Percentiles rank a stretch among this genome's conserved stretches.
Evolutionary conservation across 2,888 invertebrate species (phyloP).

Genomic region (Drosophila dives): DNA sequence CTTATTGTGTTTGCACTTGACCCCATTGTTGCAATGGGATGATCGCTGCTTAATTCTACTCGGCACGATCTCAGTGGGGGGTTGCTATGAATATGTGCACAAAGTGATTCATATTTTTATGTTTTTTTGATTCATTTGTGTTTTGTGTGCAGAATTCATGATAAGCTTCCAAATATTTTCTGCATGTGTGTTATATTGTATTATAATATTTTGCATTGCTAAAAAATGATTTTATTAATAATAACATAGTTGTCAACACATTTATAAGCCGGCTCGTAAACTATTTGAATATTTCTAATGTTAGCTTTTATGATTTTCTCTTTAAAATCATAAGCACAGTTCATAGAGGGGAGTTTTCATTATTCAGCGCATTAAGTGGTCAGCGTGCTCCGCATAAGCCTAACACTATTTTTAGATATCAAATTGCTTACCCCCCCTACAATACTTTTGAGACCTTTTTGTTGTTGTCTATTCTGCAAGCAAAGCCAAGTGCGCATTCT

Average conservation of each 20-base stretch:
- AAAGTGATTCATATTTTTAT: conserved; percentile 9
- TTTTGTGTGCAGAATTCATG: conserved; percentile 7
- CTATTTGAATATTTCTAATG: background rate
- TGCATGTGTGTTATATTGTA: background rate
- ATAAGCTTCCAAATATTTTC: background rate
- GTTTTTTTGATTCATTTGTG: background rate
- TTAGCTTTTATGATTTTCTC: background rate
- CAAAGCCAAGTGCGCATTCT: conserved; percentile 24
- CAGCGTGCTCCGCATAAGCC: conserved; percentile 4
- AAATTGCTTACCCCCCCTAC: background rate
- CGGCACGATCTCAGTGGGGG: conserved; percentile 19
- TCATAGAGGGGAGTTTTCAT: background rate
- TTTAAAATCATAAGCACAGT: conserved; percentile 6
- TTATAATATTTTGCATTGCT: background rate
- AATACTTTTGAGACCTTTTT: background rate
- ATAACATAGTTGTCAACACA: background rate
- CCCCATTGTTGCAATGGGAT: conserved; percentile 29
- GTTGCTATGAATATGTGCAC: conserved; percentile 32
- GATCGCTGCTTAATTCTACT: conserved; percentile 6
- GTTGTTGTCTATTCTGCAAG: conserved; percentile 12
- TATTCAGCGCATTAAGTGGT: background rate
- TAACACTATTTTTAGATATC: background rate
- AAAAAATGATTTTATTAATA: background rate
- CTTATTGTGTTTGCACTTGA: conserved; percentile 44
- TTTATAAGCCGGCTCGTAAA: conserved; percentile 4